Base-by-base conservation (phyloP, 2,888 invertebrate genomes). In the Melinaea marsaeus region DNA sequence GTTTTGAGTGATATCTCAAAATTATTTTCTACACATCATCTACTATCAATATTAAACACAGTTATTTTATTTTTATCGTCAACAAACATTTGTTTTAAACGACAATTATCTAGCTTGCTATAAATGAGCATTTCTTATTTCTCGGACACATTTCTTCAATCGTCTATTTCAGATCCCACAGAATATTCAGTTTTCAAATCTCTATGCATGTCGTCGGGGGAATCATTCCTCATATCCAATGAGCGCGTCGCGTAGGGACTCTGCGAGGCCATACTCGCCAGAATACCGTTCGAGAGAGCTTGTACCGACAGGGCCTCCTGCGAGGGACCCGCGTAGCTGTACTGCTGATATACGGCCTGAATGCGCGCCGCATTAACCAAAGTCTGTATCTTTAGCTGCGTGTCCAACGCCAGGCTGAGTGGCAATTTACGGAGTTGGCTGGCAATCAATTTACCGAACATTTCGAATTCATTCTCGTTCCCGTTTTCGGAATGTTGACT, bases 321-420 rank as follows among this genome's bases (percentile, higher is more conserved):
- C 3, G 90, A 88, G 2, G 90, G 90, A 2, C 90, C 90, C 22
- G 88, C 89, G 61, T 90, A 90, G 69, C 86, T 90, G 69, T 90
- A 90, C 74, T 90, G 90, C 72, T 90, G 90, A 72, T 90, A 90
- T 0, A 90, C 90, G 9, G 90, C 90, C 70, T 90, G 90, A 65
- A 88, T 90, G 67, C 89, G 78, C 2, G 88, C 90, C 54, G 87
- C 89, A 46, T 89, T 90, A 48, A 90, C 90, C 68, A 89, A 69
- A 2, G 88, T 90, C 74, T 90, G 89, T 68, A 90, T 90, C 75
- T 90, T 90, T 65, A 90, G 70, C 68, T 89, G 91, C 67, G 90
- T 88, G 67, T 90, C 91, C 77, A 89, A 76, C 55, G 89, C 89
- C 75, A 88, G 74, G 66, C 88, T 88, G 51, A 90, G 74, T 47